A percentile compares a stretch with the other conserved stretches of the same genome.
Evolutionary conservation across 2,888 invertebrate genomes (phyloP).

Genomic region (Gonocerus acuteangulatus): DNA sequence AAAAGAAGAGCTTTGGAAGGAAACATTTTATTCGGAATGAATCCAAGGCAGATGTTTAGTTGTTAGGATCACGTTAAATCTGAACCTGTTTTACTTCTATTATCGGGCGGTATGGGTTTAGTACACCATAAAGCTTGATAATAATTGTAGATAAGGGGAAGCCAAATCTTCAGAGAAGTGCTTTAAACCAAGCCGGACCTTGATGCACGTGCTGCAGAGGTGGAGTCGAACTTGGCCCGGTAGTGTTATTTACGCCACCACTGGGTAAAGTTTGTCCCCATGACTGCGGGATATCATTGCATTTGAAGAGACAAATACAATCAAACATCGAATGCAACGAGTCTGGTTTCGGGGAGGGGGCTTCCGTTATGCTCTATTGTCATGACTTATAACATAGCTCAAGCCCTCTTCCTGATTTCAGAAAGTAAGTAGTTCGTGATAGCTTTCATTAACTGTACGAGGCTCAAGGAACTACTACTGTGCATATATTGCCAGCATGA

Average conservation of each 20-base stretch:
- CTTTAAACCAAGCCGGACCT: no score
- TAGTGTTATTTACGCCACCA: slow-evolving; percentile 5
- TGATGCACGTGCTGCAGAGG: no score
- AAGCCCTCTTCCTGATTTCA: slow-evolving; percentile 6
- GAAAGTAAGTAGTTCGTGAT: neutral
- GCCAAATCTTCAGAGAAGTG: neutral
- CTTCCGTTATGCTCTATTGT: slow-evolving; percentile 7
- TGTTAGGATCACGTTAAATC: no score
- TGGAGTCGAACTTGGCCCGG: slow-evolving; percentile 21
- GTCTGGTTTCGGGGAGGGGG: neutral
- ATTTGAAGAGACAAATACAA: no score
- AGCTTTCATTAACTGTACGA: slow-evolving; percentile 7
- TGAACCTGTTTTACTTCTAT: slow-evolving; percentile 48
- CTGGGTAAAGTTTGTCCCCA: slow-evolving; percentile 18
- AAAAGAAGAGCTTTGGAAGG: no score
- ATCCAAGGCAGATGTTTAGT: no score
- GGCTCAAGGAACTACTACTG: slow-evolving; percentile 36
- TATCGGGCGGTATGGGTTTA: slow-evolving; percentile 48
- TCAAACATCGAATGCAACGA: no score
- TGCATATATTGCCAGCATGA: slow-evolving; percentile 32
- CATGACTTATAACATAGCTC: slow-evolving; percentile 14
- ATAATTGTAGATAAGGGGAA: slow-evolving; percentile 42
- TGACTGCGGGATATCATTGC: no score
- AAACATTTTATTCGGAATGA: no score
- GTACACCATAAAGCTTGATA: slow-evolving; percentile 46